Base-by-base conservation (phyloP, 2,888 invertebrate species). In the Oxycera nigricornis region DNA sequence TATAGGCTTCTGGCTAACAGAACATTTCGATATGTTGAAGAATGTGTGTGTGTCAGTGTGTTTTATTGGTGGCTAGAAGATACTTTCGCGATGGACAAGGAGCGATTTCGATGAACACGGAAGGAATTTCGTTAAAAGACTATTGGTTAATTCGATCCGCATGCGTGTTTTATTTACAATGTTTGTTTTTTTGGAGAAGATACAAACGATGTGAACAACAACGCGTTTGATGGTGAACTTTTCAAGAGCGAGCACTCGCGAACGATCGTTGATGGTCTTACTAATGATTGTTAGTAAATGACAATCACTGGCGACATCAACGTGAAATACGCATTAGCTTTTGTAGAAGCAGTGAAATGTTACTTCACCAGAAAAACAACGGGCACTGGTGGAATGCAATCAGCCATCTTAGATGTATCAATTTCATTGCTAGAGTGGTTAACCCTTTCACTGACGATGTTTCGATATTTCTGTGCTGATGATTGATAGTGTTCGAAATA, bases 111-210 rank as follows among this genome's bases (percentile, higher is more conserved):
- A 7, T 46, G 46, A 28, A 62, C n/a, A 35, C 20, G 35, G 28
- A 62, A 62, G 7, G 59, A 30, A 28, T 59, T 59, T 59, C 9
- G 35, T 46, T 46, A 41, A n/a, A 26, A 41, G 39, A 22, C 67
- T 14, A 67, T 67, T 46, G 67, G 67, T 6, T 14, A 39, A 41
- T 41, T 20, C 41, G 17, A 41, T 17, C 26, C 67, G 67, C 67
- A 67, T 67, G 67, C 67, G 67, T 67, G 20, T 7, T 17, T n/a
- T 22, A 11, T 67, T 46, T 67, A 3, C 62, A 46, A 46, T 46
- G 3, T 46, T n/a, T n/a, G n/a, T n/a, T 46, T 46, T 46, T 7
- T 46, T 17, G 3, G 17, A n/a, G 14, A 46, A 46, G 46, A 3
- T n/a, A 46, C 46, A 17, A 46, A 46, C 46, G 46, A 2, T 46